Evolutionary conservation across 2,113 vertebrate species (phyloP).

Genomic region (Varanus salvator): DNA sequence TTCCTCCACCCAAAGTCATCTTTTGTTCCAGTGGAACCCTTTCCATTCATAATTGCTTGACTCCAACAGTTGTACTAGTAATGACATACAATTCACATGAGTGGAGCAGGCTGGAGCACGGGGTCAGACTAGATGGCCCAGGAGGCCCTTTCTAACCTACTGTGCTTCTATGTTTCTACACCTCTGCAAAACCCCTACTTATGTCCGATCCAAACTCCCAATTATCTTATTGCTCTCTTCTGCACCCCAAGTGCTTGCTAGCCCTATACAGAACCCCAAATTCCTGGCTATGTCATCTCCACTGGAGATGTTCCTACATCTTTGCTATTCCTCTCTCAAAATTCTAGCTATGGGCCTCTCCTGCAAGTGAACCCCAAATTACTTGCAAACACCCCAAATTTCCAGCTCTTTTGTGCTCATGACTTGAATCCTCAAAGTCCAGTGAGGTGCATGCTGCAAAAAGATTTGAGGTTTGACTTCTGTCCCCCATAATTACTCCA

Average conservation of each 20-base stretch:
- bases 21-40: neutral
- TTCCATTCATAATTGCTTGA: neutral
- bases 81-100: no score
- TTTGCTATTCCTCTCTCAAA: neutral
- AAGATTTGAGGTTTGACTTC: no score
- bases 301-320: neutral
- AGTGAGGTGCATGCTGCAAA: neutral
- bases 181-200: neutral
- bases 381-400: neutral
- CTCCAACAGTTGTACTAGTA: neutral
- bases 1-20: neutral
- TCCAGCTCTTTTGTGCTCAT: neutral
- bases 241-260: neutral
- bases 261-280: neutral
- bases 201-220: neutral
- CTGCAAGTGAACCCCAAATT: neutral
- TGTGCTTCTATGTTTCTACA: no score
- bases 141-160: no score
- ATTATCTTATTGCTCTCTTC: rapidly evolving
- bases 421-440: neutral
- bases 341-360: neutral
- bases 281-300: neutral
- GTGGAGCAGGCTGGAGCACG: no score
- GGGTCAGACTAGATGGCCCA: no score
- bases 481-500: neutral